A percentile compares a stretch with the other conserved stretches of the same genome.
Evolutionary conservation across 2,888 invertebrate genomes (phyloP).

Genomic region (Dromius quadrimaculatus): DNA sequence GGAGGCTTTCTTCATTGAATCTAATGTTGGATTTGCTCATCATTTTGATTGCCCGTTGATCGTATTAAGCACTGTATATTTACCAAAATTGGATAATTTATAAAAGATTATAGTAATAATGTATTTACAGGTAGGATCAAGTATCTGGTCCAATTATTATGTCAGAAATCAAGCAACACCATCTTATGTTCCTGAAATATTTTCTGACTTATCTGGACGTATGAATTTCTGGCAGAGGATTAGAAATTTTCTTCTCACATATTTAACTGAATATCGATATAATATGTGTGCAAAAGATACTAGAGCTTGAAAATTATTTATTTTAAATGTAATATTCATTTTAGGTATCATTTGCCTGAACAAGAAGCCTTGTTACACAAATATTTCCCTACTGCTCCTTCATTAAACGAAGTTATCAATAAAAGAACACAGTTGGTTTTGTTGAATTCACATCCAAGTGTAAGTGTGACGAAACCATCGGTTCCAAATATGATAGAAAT

Average conservation of each 20-base stretch:
- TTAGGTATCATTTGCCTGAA: neutral
- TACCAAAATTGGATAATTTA: no score
- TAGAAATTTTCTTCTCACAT: conserved; percentile 55
- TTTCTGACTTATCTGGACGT: conserved; percentile 57
- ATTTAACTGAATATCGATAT: neutral
- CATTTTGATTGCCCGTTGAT: conserved; percentile 62
- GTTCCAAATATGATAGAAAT: conserved; percentile 61
- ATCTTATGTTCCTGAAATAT: conserved; percentile 60
- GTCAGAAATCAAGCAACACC: conserved; percentile 61
- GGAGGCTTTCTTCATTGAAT: conserved; percentile 61
- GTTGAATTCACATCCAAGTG: conserved; percentile 59
- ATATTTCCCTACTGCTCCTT: conserved; percentile 58
- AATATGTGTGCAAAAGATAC: conserved; percentile 25
- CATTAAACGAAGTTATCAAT: conserved; percentile 55
- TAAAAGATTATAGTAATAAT: no score
- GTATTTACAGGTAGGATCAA: conserved; percentile 19
- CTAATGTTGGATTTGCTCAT: conserved; percentile 61
- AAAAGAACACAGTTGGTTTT: conserved; percentile 58
- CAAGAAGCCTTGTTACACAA: conserved; percentile 56
- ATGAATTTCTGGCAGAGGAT: conserved; percentile 62
- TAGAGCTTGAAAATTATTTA: no score
- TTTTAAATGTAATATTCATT: conserved; percentile 38
- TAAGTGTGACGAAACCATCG: conserved; percentile 58
- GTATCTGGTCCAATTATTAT: conserved; percentile 57
- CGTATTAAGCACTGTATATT: conserved; percentile 58